Evolutionary conservation across 64 coral and sea anemone species (phyloP).

Genomic region (Orbicella faveolata): DNA sequence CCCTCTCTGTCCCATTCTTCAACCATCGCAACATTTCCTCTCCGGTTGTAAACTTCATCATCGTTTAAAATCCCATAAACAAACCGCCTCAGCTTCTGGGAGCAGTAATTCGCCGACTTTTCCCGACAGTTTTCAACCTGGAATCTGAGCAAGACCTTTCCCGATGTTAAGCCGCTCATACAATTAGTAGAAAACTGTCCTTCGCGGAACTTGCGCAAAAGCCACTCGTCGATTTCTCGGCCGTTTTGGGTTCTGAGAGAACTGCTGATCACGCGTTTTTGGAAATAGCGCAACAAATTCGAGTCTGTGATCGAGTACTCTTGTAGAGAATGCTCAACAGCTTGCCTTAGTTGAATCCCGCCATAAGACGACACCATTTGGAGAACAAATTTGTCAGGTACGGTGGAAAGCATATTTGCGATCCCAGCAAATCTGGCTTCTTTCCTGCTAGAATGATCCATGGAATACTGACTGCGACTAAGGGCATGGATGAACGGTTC

Average conservation of each 20-base stretch:
- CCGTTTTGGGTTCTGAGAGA: conserved; percentile 16
- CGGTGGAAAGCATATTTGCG: conserved; percentile 16
- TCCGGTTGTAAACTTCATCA: neutral
- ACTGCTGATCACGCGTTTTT: conserved; percentile 22
- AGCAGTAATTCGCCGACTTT: conserved; percentile 53
- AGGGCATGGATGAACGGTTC: conserved; percentile 50
- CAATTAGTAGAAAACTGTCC: conserved; percentile 40
- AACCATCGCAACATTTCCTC: neutral
- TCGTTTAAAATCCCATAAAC: conserved; percentile 52
- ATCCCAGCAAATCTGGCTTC: conserved; percentile 41
- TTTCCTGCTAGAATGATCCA: conserved; percentile 9
- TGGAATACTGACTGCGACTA: neutral
- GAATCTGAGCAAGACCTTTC: conserved; percentile 36
- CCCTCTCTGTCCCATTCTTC: conserved; percentile 65
- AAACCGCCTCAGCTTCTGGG: conserved; percentile 39
- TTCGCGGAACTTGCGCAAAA: conserved; percentile 29
- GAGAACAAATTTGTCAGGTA: conserved; percentile 39
- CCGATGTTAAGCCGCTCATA: conserved; percentile 42
- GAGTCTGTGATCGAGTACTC: conserved; percentile 54
- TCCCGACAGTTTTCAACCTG: conserved; percentile 69
- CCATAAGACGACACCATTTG: neutral
- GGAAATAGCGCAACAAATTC: conserved; percentile 42
- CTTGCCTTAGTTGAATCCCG: conserved; percentile 19
- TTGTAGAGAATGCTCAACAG: conserved; percentile 50
- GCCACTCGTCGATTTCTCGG: conserved; percentile 12